Percentiles rank a stretch among this genome's conserved stretches.
These are phyloP conservation scores for Scomber colias DNA, from an alignment of 2,113 vertebrate species.

Conservation along the genomic window DNA sequence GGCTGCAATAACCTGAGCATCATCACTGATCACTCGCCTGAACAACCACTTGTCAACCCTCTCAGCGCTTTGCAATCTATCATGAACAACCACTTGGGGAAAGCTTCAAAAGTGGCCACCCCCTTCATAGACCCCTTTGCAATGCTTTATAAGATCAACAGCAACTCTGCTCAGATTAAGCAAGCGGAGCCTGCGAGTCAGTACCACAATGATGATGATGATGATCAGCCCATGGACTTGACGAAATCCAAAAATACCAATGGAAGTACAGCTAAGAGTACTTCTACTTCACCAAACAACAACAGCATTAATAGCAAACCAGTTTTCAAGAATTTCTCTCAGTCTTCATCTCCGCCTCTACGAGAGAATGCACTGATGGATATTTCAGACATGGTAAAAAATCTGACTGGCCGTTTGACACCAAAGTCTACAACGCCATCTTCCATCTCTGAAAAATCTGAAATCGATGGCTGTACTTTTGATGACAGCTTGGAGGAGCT, in stretches of 20 bases:
- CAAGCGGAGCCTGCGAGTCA: constrained; percentile 88
- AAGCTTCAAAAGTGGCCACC: constrained; percentile 93
- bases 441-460: constrained; percentile 96
- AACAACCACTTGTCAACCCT: constrained; percentile 95
- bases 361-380: constrained; percentile 98
- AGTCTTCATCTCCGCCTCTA: constrained; percentile 88
- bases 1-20: constrained; percentile 93
- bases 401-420: constrained; percentile 96
- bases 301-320: constrained; percentile 75
- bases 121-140: constrained; percentile 94
- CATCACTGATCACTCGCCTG: constrained; percentile 96
- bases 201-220: constrained; percentile 87
- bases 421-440: constrained; percentile 98
- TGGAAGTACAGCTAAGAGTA: constrained; percentile 64
- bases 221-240: constrained; percentile 98
- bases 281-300: constrained; percentile 60
- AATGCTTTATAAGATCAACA: constrained; percentile 96
- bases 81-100: constrained; percentile 98
- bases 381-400: constrained; percentile 99
- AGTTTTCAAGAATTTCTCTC: constrained; percentile 84
- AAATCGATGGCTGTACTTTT: constrained; percentile 93
- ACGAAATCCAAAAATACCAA: constrained; percentile 94
- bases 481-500: constrained; percentile 96
- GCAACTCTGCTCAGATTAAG: constrained; percentile 89
- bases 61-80: constrained; percentile 97